Evolutionary conservation across 92 coral and sea anemone species (phyloP).

Genomic region (Phenganax marumi): DNA sequence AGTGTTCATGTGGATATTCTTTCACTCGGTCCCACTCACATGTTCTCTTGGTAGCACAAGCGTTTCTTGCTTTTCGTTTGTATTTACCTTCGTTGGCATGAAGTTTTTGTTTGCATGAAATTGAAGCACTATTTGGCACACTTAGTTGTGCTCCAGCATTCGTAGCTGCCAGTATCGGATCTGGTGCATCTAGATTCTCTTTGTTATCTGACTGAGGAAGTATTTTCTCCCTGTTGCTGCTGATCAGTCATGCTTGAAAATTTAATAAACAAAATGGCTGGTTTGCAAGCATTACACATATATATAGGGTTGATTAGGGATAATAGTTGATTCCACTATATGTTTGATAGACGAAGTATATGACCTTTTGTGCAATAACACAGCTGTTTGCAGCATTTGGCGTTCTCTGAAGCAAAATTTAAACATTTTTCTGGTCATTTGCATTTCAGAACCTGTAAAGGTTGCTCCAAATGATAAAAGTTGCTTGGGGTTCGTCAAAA

Average conservation of each 20-base stretch:
- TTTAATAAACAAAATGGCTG: neutral
- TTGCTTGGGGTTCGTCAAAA: neutral
- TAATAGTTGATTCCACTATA: too few relatives aligned
- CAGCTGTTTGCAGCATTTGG: too few relatives aligned
- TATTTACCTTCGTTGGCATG: slow-evolving; percentile 60
- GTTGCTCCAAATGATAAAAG: neutral
- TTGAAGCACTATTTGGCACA: slow-evolving; percentile 48
- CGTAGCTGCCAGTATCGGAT: slow-evolving; percentile 48
- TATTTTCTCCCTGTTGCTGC: neutral
- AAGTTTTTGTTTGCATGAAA: slow-evolving; percentile 56
- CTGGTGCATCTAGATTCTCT: slow-evolving; percentile 50
- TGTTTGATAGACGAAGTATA: too few relatives aligned
- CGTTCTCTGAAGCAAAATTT: too few relatives aligned
- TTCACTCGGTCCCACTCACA: slow-evolving; percentile 57
- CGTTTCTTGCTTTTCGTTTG: slow-evolving; percentile 46
- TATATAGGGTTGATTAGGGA: too few relatives aligned
- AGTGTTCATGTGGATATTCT: slow-evolving; percentile 58
- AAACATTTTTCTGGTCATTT: too few relatives aligned
- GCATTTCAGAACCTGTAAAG: too few relatives aligned
- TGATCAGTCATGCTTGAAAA: neutral
- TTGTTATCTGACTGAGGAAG: slow-evolving; percentile 16
- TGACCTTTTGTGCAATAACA: too few relatives aligned
- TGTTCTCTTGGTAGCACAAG: slow-evolving; percentile 44
- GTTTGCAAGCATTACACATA: too few relatives aligned
- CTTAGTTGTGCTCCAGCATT: slow-evolving; percentile 56